A percentile compares a stretch with the other conserved stretches of the same genome.
Conservation (phyloP, 1,140 invertebrate genomes). For the Drosophila pseudoobscura region DNA sequence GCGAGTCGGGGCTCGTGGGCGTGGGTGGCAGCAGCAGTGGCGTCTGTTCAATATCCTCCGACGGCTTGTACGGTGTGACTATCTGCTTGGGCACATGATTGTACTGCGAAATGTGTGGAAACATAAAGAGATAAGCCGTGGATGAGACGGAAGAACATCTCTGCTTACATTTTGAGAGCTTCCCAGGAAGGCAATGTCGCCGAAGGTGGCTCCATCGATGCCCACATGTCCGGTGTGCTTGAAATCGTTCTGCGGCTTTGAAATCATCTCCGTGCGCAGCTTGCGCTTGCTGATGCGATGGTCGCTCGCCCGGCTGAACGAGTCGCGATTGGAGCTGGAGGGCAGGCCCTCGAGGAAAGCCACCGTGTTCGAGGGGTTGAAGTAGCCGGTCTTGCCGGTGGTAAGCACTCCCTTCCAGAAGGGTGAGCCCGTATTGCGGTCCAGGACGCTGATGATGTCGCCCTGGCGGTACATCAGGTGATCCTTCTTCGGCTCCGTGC, state of each 20-base stretch:
- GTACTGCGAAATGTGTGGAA: slow-evolving; percentile 84
- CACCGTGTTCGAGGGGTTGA: slow-evolving; percentile 95
- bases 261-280: slow-evolving; percentile 96
- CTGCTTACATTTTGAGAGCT: slow-evolving; percentile 84
- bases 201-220: slow-evolving; percentile 97
- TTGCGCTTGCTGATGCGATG: slow-evolving; percentile 86
- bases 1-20: slow-evolving; percentile 85
- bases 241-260: slow-evolving; percentile 97
- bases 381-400: slow-evolving; percentile 93
- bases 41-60: slow-evolving; percentile 89
- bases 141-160: no score
- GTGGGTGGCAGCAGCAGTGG: slow-evolving; percentile 84
- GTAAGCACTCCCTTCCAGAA: slow-evolving; percentile 94
- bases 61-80: slow-evolving; percentile 94
- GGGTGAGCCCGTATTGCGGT: slow-evolving; percentile 87
- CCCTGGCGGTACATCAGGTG: slow-evolving; percentile 93
- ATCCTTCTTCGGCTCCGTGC: slow-evolving; percentile 84
- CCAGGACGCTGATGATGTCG: slow-evolving; percentile 96
- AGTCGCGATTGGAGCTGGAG: slow-evolving; percentile 71
- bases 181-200: slow-evolving; percentile 94
- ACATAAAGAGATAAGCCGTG: not conserved
- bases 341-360: slow-evolving; percentile 94
- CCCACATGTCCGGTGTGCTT: slow-evolving; percentile 99
- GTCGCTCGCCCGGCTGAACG: slow-evolving; percentile 76
- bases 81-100: slow-evolving; percentile 92